These are phyloP conservation scores for Lepidochitona cinerea DNA, from an alignment of 2,888 invertebrate genomes.

Conservation along the genomic window DNA sequence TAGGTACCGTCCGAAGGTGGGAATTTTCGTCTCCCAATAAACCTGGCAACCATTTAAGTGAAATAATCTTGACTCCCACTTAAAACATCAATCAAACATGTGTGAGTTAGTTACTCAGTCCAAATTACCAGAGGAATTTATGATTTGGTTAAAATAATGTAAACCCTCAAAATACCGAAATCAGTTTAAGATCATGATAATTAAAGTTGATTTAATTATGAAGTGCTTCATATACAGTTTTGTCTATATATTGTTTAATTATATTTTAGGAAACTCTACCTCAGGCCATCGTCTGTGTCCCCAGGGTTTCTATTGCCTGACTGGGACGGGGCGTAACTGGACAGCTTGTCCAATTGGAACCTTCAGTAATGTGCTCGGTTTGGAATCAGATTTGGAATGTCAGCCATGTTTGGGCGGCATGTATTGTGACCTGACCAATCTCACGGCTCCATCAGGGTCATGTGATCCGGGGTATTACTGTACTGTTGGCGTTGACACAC, in stretches of 20 bases:
- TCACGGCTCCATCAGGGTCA: slow-evolving; percentile 56
- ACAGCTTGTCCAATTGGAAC: slow-evolving; percentile 63
- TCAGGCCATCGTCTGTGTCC: slow-evolving; percentile 62
- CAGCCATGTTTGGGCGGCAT: slow-evolving; percentile 55
- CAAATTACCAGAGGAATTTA: too few relatives aligned
- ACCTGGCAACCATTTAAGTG: too few relatives aligned
- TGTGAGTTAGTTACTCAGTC: too few relatives aligned
- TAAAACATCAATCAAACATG: not conserved
- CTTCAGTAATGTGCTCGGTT: slow-evolving; percentile 61
- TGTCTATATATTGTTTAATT: not conserved
- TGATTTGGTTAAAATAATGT: too few relatives aligned
- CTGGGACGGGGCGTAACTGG: slow-evolving; percentile 64
- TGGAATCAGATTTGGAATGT: slow-evolving; percentile 46
- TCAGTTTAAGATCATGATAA: too few relatives aligned
- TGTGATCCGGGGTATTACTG: slow-evolving; percentile 66
- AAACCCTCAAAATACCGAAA: too few relatives aligned
- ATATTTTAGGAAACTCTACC: slow-evolving; percentile 55
- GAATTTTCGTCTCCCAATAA: not conserved
- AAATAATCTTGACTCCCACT: not conserved
- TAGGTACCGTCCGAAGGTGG: too few relatives aligned
- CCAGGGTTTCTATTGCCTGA: slow-evolving; percentile 62
- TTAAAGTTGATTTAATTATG: too few relatives aligned
- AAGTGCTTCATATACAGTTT: not conserved
- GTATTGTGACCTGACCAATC: slow-evolving; percentile 59
- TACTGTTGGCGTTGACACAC: slow-evolving; percentile 57